These are phyloP conservation scores for Philotrypesis tridentata DNA, from an alignment of 1,140 invertebrate species.

Conservation along the genomic window DNA sequence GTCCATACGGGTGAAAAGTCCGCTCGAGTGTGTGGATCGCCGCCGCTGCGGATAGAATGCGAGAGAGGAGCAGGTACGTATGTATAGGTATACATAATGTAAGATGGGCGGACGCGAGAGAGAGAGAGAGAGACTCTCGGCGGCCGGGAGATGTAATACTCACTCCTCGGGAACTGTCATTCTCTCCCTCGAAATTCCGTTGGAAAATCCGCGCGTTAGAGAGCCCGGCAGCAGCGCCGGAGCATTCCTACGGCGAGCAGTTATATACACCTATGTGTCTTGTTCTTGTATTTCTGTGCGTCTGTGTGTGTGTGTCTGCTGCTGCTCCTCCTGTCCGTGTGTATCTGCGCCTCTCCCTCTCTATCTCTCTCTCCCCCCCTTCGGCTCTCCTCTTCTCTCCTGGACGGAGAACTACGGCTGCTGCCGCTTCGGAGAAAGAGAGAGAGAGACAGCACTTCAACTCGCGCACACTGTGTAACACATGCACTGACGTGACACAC, in stretches of 20 bases:
- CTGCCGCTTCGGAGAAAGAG: too few species aligned
- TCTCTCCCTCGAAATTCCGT: constrained; percentile 38
- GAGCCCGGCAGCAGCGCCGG: not conserved
- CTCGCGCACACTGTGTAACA: too few species aligned
- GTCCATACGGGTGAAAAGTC: not conserved
- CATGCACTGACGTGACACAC: too few species aligned
- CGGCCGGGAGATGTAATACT: constrained; percentile 52
- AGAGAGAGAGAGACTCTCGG: not conserved
- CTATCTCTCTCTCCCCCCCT: constrained; percentile 3
- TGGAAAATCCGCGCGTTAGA: constrained; percentile 30
- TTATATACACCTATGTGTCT: too few species aligned
- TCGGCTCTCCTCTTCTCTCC: not conserved
- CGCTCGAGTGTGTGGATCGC: too few species aligned
- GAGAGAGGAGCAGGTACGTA: too few species aligned
- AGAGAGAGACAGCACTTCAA: too few species aligned
- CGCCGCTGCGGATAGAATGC: not conserved
- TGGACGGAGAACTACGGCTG: too few species aligned
- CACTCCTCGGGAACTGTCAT: constrained; percentile 67
- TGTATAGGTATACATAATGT: too few species aligned
- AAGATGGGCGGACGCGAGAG: not conserved
- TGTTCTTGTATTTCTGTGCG: too few species aligned
- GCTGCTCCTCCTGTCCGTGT: too few species aligned
- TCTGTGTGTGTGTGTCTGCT: too few species aligned
- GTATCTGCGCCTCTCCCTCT: not conserved
- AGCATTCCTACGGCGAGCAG: not conserved